Base-by-base conservation (phyloP, 1,140 invertebrate genomes). In the Drosophila insularis region DNA sequence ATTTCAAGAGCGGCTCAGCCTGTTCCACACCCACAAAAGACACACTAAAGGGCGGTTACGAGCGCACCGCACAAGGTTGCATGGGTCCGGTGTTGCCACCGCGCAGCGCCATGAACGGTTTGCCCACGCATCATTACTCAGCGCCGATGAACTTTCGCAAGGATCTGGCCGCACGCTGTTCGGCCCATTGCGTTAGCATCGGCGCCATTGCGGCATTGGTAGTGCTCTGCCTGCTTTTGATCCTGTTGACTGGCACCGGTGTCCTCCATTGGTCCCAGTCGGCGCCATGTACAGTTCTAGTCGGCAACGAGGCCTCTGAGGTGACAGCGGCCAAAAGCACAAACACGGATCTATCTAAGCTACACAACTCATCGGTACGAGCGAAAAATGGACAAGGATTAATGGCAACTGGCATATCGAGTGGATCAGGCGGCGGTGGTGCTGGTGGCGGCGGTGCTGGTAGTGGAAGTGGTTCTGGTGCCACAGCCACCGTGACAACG, bases 181-280 rank as follows among this genome's bases (percentile, higher is more conserved):
- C 96, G 59, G 98, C 97, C 96, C 97, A 97, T 92, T 96, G 97
- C 91, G 95, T 97, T 58, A 96, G 97, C 21, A 96, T 98, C 81
- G 94, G 96, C 59, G 95, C 97, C 82, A 96, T 98, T 81, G 94
- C 97, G 90, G 93, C 97, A 68, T 95, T 96, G 71, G 94, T 97
- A 71, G 94, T 97, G 72, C 93, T 98, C 72, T 94, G 95, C 70
- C 95, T 97, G 62, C 95, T 96, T 63, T 93, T 98, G 60, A 95
- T 96, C 63, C 98, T 98, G 93, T 95, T 98, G 92, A 96, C 96
- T 94, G 96, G 95, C 59, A 96, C 96, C 69, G 96, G 96, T 91
- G 93, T 96, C 78, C 93, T 97, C 71, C 96, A 95, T 91, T 96
- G 95, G 94, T 96, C 96, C 85, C 96, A 96, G 64, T 94, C 95